These are phyloP conservation scores for Anaspis maculata DNA, from an alignment of 2,888 invertebrate species.

Conservation along the genomic window DNA sequence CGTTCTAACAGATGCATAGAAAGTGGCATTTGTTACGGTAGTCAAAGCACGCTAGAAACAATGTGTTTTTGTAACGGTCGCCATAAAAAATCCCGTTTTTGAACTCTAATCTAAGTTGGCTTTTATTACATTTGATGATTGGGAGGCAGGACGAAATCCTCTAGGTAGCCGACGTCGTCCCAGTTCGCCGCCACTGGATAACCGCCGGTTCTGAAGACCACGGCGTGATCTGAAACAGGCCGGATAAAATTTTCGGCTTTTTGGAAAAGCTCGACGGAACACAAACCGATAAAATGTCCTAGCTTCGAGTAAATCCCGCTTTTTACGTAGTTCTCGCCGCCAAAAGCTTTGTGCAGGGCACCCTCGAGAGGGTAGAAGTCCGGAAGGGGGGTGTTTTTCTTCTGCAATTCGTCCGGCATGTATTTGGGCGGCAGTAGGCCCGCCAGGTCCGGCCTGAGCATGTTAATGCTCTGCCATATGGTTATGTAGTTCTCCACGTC, in stretches of 20 bases:
- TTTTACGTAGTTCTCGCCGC: constrained; percentile 48
- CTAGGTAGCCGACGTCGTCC: constrained; percentile 36
- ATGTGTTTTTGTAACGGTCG: no score
- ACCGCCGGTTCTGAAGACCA: constrained; percentile 47
- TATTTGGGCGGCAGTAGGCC: constrained; percentile 36
- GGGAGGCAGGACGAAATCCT: constrained; percentile 39
- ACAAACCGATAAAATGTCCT: constrained; percentile 30
- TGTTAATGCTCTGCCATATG: constrained; percentile 46
- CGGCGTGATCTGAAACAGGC: constrained; percentile 43
- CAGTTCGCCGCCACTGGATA: constrained; percentile 42
- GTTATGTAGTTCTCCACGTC: constrained; percentile 23
- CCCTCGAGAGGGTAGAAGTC: constrained; percentile 44
- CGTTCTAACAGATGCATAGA: no score
- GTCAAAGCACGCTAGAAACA: no score
- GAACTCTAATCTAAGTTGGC: constrained; percentile 3
- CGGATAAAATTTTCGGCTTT: not conserved
- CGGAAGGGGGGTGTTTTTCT: constrained; percentile 34
- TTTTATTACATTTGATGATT: constrained; percentile 42
- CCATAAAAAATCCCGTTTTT: no score
- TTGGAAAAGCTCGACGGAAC: not conserved
- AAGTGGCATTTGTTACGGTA: no score
- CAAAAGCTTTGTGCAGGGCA: constrained; percentile 48
- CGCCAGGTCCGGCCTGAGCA: constrained; percentile 29
- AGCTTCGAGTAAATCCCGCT: constrained; percentile 46
- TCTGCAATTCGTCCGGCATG: constrained; percentile 34